Evolutionary conservation across 2,888 invertebrate species (phyloP).

Genomic region (Buathra laborator): DNA sequence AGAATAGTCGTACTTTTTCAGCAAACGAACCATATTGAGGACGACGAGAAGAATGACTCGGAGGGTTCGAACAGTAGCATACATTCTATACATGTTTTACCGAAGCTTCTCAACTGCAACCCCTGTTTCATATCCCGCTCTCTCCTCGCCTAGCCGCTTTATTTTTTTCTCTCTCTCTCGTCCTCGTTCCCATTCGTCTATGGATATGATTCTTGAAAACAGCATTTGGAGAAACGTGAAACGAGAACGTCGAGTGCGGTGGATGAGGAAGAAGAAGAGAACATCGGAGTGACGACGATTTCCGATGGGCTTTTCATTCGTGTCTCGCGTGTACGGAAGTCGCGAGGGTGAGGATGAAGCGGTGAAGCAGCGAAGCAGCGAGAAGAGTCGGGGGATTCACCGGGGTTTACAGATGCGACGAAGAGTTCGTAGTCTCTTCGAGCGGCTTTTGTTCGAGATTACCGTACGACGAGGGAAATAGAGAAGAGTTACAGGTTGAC

Average conservation of each 20-base stretch:
- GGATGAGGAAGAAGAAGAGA: slow-evolving; percentile 29
- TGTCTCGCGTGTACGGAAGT: not conserved
- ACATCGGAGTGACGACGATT: slow-evolving; percentile 54
- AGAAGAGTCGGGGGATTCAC: not conserved
- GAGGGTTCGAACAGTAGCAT: slow-evolving; percentile 4
- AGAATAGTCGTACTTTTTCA: slow-evolving; percentile 24
- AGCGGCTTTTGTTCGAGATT: slow-evolving; percentile 60
- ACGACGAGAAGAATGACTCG: slow-evolving; percentile 45
- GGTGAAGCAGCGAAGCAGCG: not conserved
- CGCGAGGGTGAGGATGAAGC: not conserved
- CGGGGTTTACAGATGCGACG: not conserved
- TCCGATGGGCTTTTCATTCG: slow-evolving; percentile 54
- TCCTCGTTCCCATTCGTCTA: slow-evolving; percentile 49
- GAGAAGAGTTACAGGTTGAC: not conserved
- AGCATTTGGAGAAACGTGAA: slow-evolving; percentile 59
- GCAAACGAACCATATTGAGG: slow-evolving; percentile 65
- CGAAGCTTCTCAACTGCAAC: not conserved
- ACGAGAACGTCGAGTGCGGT: slow-evolving; percentile 50
- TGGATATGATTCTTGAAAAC: slow-evolving; percentile 59
- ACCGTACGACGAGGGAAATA: slow-evolving; percentile 1
- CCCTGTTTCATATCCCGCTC: not conserved
- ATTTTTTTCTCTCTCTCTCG: slow-evolving; percentile 10
- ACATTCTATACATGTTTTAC: slow-evolving; percentile 29
- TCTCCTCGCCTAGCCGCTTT: not conserved
- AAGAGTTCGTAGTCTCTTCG: not conserved